Conservation (phyloP, 2,888 invertebrate species). For the Tenthredo amoena region DNA sequence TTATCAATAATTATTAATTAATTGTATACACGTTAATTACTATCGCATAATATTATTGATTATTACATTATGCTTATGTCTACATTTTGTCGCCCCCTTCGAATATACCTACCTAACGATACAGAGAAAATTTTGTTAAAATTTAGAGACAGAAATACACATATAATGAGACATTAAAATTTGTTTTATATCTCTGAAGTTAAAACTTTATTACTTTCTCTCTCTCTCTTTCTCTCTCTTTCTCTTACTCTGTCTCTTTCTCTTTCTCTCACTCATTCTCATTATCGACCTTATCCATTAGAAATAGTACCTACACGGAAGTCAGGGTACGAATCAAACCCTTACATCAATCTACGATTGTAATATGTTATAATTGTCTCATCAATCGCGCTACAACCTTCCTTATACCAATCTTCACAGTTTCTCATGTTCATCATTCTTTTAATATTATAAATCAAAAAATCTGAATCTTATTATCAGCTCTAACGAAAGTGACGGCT, state of each 20-base stretch:
- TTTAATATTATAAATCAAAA: not conserved
- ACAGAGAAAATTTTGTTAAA: not conserved
- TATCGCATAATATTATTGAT: conserved; percentile 57
- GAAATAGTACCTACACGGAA: not conserved
- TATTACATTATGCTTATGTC: conserved; percentile 55
- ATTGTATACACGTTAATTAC: conserved; percentile 57
- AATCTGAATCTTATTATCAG: too few species aligned
- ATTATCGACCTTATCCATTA: not conserved
- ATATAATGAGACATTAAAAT: conserved; percentile 35
- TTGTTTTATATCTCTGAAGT: conserved; percentile 33
- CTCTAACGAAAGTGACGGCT: too few species aligned
- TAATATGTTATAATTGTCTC: not conserved
- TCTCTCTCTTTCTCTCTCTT: not conserved
- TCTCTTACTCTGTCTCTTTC: not conserved
- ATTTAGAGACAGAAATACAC: conserved; percentile 36
- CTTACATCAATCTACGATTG: not conserved
- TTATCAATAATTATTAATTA: conserved; percentile 55
- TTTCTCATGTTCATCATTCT: not conserved
- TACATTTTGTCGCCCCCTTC: conserved; percentile 38
- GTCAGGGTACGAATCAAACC: not conserved
- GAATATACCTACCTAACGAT: conserved; percentile 23
- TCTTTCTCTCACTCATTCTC: not conserved
- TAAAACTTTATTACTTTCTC: not conserved
- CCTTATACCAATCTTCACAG: not conserved
- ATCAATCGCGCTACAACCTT: not conserved